Conservation (phyloP, 2,113 vertebrate species). For the Plecotus auritus region DNA sequence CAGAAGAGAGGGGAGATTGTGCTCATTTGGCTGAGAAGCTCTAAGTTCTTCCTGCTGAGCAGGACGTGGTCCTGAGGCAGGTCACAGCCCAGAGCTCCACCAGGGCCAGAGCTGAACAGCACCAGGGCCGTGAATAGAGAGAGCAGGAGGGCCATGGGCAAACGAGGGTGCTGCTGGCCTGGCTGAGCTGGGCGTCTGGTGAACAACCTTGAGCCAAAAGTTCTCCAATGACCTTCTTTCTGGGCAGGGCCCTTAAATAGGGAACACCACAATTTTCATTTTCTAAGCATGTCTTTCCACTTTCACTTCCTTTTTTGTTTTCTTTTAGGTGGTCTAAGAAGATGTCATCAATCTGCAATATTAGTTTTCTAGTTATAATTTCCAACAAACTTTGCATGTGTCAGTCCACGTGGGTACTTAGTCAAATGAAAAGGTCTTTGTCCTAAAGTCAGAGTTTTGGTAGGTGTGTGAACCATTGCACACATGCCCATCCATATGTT, state of each 20-base stretch:
- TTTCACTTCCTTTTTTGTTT: background rate
- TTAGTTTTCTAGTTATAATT: background rate
- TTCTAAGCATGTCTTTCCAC: background rate
- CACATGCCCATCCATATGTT: background rate
- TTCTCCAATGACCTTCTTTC: background rate
- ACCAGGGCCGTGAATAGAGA: too few relatives aligned
- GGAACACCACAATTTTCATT: background rate
- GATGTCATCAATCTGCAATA: background rate
- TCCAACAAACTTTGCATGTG: background rate
- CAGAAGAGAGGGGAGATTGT: background rate
- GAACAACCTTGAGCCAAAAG: too few relatives aligned
- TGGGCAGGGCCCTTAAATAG: background rate
- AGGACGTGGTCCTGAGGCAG: too few relatives aligned
- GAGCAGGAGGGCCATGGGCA: too few relatives aligned
- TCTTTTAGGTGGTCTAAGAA: background rate
- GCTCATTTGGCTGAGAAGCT: background rate
- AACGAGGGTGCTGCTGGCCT: background rate
- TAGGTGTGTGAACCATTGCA: background rate
- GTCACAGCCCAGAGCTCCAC: too few relatives aligned
- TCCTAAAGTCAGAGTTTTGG: background rate
- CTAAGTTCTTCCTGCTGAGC: background rate
- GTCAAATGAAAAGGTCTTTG: background rate
- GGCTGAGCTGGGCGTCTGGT: background rate
- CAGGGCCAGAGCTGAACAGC: too few relatives aligned
- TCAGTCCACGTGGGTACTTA: background rate